Percentiles rank a stretch among this genome's conserved stretches.
These are phyloP conservation scores for Petrolisthes manimaculis DNA, from an alignment of 2,888 invertebrate species.

Conservation along the genomic window DNA sequence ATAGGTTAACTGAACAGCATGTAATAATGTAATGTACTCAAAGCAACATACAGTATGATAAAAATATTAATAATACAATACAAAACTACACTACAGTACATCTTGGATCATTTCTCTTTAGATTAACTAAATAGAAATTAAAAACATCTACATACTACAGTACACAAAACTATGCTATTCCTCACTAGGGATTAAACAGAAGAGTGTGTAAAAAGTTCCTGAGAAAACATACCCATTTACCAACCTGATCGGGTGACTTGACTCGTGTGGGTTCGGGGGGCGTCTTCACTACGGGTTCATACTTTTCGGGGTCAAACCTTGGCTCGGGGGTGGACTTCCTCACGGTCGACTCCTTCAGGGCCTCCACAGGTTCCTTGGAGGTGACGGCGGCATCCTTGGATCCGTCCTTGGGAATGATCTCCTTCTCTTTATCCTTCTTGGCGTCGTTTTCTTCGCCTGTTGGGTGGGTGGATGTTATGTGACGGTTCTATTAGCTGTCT, in stretches of 20 bases:
- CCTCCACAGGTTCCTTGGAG: slow-evolving; percentile 55
- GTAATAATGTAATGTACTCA: too few species aligned
- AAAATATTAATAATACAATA: too few species aligned
- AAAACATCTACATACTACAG: too few species aligned
- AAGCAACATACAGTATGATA: too few species aligned
- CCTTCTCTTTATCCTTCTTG: slow-evolving; percentile 64
- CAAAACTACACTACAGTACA: neutral
- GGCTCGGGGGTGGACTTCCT: slow-evolving; percentile 65
- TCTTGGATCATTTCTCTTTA: too few species aligned
- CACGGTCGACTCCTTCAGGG: slow-evolving; percentile 58
- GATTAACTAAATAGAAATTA: too few species aligned
- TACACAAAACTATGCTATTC: slow-evolving; percentile 18
- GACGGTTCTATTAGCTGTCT: neutral
- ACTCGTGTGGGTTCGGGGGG: slow-evolving; percentile 93
- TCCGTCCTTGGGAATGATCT: slow-evolving; percentile 53
- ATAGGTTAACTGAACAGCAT: too few species aligned
- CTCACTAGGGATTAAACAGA: neutral
- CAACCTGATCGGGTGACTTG: slow-evolving; percentile 83
- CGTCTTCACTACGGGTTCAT: slow-evolving; percentile 86
- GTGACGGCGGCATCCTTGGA: slow-evolving; percentile 37
- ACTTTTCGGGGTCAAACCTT: slow-evolving; percentile 65
- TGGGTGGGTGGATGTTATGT: slow-evolving; percentile 17
- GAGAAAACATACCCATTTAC: slow-evolving; percentile 63
- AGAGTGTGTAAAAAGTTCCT: slow-evolving; percentile 44
- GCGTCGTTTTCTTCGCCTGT: slow-evolving; percentile 63